These are phyloP conservation scores for Octomys mimax DNA, from an alignment of 2,797 vertebrate genomes.

Conservation along the genomic window DNA sequence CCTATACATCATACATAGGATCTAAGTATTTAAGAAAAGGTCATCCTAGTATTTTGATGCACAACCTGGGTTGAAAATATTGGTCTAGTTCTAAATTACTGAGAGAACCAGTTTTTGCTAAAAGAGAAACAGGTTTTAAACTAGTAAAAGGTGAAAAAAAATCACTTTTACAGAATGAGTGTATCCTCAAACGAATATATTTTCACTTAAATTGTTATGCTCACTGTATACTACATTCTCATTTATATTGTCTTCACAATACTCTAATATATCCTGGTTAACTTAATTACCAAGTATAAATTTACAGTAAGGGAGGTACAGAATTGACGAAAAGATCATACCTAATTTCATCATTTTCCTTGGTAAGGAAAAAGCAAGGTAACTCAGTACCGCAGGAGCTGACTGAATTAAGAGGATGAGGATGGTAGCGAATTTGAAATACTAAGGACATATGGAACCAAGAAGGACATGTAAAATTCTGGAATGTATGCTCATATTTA, in stretches of 20 bases:
- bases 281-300: not conserved
- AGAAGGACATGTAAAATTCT: not conserved
- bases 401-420: not conserved
- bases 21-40: not conserved
- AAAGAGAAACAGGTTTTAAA: not conserved
- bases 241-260: conserved; percentile 18
- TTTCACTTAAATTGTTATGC: not conserved
- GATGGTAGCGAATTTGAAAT: not conserved
- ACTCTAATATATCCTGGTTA: not conserved
- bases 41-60: not conserved
- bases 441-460: not conserved
- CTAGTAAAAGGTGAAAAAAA: not conserved
- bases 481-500: not conserved
- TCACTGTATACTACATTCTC: not conserved
- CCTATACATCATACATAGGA: not conserved
- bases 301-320: not conserved
- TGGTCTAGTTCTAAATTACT: not conserved
- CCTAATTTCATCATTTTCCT: not conserved
- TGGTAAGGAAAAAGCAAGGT: not conserved
- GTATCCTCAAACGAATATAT: not conserved
- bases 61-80: not conserved
- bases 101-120: not conserved
- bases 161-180: not conserved
- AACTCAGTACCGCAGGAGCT: not conserved
- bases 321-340: not conserved